Percentiles rank a stretch among this genome's conserved stretches.
Conservation (phyloP, 2,888 invertebrate genomes). For the Euplexia lucipara region DNA sequence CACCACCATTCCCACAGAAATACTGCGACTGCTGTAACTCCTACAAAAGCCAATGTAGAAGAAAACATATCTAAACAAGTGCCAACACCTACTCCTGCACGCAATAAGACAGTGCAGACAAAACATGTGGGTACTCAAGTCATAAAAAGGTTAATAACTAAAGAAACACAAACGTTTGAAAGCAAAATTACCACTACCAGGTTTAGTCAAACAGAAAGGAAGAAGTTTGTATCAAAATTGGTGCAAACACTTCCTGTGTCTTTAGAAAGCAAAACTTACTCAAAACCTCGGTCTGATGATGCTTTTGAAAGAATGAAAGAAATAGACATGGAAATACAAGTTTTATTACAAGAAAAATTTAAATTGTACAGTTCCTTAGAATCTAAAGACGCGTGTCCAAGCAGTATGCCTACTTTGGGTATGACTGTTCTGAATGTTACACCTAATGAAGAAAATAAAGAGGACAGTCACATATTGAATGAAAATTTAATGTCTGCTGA, state of each 20-base stretch:
- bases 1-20: conserved; percentile 83
- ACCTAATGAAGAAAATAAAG: conserved; percentile 63
- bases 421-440: conserved; percentile 85
- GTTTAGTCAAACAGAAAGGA: conserved; percentile 76
- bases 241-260: conserved; percentile 78
- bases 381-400: conserved; percentile 74
- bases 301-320: conserved; percentile 91
- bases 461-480: conserved; percentile 17
- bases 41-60: conserved; percentile 66
- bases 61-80: conserved; percentile 69
- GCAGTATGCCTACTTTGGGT: conserved; percentile 79
- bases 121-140: conserved; percentile 75
- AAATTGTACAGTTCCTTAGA: conserved; percentile 89
- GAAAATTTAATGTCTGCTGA: conserved; percentile 71
- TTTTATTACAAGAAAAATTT: conserved; percentile 90
- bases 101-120: conserved; percentile 64
- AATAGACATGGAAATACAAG: conserved; percentile 91
- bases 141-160: conserved; percentile 70
- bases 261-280: conserved; percentile 62
- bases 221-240: conserved; percentile 65
- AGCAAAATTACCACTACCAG: conserved; percentile 64
- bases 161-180: conserved; percentile 77
- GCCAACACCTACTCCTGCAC: conserved; percentile 49
- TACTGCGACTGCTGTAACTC: conserved; percentile 69
- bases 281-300: conserved; percentile 72